These are phyloP conservation scores for Drosophila baimaii DNA, from an alignment of 1,140 invertebrate species.

Conservation along the genomic window DNA sequence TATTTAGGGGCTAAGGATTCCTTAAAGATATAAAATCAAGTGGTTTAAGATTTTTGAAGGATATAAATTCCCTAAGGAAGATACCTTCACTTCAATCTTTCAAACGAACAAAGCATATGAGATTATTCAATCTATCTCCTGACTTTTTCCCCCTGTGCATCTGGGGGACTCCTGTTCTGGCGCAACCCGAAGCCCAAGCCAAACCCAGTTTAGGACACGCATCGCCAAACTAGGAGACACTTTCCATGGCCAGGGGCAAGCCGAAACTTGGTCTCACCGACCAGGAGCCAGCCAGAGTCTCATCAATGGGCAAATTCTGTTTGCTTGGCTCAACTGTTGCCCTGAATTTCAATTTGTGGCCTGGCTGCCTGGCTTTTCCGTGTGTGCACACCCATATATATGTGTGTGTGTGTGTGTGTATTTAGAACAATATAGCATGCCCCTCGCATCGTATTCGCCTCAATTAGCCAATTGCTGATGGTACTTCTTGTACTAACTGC, in stretches of 20 bases:
- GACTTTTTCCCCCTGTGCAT: neutral
- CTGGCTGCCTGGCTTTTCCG: neutral
- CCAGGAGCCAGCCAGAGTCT: conserved; percentile 29
- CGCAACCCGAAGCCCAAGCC: conserved; percentile 24
- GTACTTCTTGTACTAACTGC: conserved; percentile 19
- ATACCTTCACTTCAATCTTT: no score
- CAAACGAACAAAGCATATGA: no score
- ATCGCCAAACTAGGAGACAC: conserved; percentile 43
- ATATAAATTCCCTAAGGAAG: no score
- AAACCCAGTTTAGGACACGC: conserved; percentile 42
- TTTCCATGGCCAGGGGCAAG: conserved; percentile 43
- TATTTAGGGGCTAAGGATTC: no score
- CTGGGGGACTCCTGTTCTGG: neutral
- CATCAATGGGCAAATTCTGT: conserved; percentile 53
- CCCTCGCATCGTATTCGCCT: conserved; percentile 22
- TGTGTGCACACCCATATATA: conserved; percentile 21
- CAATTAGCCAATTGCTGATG: conserved; percentile 49
- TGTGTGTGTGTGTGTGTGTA: conserved; percentile 8
- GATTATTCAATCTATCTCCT: neutral
- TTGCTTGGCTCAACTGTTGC: conserved; percentile 51
- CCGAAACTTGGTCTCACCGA: conserved; percentile 24
- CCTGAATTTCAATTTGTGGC: conserved; percentile 49
- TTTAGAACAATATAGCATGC: conserved; percentile 9
- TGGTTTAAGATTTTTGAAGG: no score
- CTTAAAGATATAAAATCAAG: no score